These are phyloP conservation scores for Neoaliturus tenellus DNA, from an alignment of 2,888 invertebrate genomes.

Conservation along the genomic window DNA sequence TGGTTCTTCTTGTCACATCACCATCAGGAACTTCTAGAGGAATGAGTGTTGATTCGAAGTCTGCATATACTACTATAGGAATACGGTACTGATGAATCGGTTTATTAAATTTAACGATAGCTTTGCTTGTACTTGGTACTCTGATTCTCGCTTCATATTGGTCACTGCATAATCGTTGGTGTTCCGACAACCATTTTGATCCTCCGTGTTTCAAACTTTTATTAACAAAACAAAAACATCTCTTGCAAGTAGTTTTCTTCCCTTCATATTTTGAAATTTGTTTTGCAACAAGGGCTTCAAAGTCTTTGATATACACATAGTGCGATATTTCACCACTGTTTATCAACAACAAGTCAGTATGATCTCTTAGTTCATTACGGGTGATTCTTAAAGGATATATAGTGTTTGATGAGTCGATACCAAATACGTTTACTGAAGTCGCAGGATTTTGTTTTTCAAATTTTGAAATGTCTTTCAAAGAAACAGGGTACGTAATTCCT, in stretches of 20 bases:
- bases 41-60: constrained; percentile 9
- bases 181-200: not conserved
- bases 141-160: not conserved
- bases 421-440: not conserved
- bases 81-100: constrained; percentile 2
- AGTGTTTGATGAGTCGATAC: not conserved
- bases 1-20: not conserved
- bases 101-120: not conserved
- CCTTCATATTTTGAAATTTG: not conserved
- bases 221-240: constrained; percentile 16
- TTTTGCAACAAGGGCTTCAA: not conserved
- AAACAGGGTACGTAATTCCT: not conserved
- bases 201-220: not conserved
- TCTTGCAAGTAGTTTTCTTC: not conserved
- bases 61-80: constrained; percentile 19
- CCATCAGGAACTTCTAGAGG: not conserved
- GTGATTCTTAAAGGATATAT: not conserved
- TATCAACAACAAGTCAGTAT: not conserved
- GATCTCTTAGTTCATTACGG: not conserved
- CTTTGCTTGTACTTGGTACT: not conserved
- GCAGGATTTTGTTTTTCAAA: not conserved
- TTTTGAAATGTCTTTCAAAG: not conserved
- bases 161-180: constrained; percentile 6
- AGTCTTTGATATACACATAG: constrained; percentile 16
- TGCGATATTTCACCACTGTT: not conserved